Conservation (phyloP, 2,797 vertebrate species). For the Chiroxiphia lanceolata region DNA sequence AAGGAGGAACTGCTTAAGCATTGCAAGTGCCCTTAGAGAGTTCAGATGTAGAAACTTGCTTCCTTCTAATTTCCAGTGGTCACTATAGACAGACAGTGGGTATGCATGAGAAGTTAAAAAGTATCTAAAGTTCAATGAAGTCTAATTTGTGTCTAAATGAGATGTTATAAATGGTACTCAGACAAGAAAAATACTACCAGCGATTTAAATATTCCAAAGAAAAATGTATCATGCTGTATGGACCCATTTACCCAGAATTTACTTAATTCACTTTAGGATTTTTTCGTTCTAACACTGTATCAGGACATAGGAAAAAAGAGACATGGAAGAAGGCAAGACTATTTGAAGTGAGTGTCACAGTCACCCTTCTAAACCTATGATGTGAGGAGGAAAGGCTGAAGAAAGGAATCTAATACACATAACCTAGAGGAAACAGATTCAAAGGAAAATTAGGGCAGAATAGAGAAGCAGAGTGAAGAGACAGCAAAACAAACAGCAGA, state of each 20-base stretch:
- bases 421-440: not conserved
- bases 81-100: not conserved
- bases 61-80: not conserved
- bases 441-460: not conserved
- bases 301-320: not conserved
- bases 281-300: not conserved
- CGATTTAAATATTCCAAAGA: not conserved
- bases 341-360: not conserved
- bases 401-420: not conserved
- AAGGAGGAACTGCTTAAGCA: not conserved
- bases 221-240: not conserved
- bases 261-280: not conserved
- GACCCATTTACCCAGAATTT: not conserved
- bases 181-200: not conserved
- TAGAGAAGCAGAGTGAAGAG: not conserved
- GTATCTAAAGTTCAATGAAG: not conserved
- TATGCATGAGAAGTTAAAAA: not conserved
- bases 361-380: not conserved
- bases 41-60: not conserved
- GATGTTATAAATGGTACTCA: not conserved
- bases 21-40: not conserved
- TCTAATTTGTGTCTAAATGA: not conserved
- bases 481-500: not conserved
- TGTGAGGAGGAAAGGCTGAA: not conserved
- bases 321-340: not conserved